A percentile compares a stretch with the other conserved stretches of the same genome.
These are phyloP conservation scores for Nylanderia fulva DNA, from an alignment of 1,140 invertebrate genomes.

Conservation along the genomic window DNA sequence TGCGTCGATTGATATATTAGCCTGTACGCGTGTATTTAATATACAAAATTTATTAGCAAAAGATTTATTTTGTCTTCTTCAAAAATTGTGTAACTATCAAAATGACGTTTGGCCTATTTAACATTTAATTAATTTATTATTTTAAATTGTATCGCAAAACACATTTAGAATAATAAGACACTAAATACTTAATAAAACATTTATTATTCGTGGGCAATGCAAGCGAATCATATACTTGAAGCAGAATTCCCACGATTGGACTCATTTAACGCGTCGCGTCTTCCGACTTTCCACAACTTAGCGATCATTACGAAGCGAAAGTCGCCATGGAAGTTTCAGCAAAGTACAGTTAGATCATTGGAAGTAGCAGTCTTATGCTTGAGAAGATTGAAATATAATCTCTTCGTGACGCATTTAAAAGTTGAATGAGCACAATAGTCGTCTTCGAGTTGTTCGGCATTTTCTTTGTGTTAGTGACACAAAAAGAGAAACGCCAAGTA, in stretches of 20 bases:
- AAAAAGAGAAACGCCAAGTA: neutral
- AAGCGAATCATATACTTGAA: neutral
- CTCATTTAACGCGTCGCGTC: neutral
- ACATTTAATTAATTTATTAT: neutral
- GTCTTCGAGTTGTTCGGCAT: neutral
- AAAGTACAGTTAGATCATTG: constrained; percentile 35
- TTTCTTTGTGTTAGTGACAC: neutral
- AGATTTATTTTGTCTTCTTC: no score
- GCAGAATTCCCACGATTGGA: constrained; percentile 17
- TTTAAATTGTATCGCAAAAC: neutral
- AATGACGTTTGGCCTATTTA: neutral
- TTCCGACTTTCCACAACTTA: constrained; percentile 46
- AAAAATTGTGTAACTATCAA: neutral
- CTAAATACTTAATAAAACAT: neutral
- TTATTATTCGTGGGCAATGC: neutral
- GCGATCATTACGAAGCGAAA: constrained; percentile 45
- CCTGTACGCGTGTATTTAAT: no score
- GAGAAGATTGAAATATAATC: constrained; percentile 48
- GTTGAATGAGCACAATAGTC: neutral
- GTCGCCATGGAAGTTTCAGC: constrained; percentile 17
- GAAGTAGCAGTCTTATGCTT: constrained; percentile 8
- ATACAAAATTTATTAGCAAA: neutral
- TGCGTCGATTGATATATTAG: neutral
- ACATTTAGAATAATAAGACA: neutral
- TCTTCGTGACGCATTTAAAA: constrained; percentile 12